These are phyloP conservation scores for Clamator glandarius DNA, from an alignment of 2,797 vertebrate species.

Conservation along the genomic window DNA sequence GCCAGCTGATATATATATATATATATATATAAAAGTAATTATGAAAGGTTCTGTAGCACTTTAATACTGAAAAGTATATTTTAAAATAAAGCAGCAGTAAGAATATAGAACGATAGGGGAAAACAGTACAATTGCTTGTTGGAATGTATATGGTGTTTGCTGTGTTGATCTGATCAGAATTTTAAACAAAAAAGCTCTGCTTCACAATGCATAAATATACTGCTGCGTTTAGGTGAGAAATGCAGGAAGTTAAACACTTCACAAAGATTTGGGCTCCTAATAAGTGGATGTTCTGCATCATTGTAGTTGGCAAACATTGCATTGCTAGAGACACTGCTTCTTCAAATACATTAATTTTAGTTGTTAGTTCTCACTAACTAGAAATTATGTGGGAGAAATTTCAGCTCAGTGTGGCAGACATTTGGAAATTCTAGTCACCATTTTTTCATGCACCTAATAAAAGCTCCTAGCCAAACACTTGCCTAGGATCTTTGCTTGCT, in stretches of 20 bases:
- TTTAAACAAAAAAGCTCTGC: not conserved
- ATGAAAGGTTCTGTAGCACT: not conserved
- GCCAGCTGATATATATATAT: not conserved
- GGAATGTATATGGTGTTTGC: not conserved
- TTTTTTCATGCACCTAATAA: not conserved
- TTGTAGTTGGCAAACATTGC: not conserved
- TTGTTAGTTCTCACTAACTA: not conserved
- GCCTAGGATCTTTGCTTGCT: not conserved
- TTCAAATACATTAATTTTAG: not conserved
- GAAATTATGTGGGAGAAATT: not conserved
- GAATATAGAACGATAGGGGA: not conserved
- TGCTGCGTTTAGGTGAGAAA: not conserved
- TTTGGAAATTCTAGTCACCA: not conserved
- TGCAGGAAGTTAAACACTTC: not conserved
- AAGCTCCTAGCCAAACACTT: not conserved
- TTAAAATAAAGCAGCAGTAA: not conserved
- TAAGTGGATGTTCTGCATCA: not conserved
- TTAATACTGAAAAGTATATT: not conserved
- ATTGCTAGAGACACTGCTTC: not conserved
- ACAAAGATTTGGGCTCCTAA: not conserved
- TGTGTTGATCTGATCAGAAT: not conserved
- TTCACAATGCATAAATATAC: not conserved
- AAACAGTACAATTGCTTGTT: not conserved
- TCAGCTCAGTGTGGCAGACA: not conserved
- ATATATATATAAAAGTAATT: not conserved